These are phyloP conservation scores for Drosophila suzukii DNA, from an alignment of 1,140 invertebrate genomes.

Conservation along the genomic window DNA sequence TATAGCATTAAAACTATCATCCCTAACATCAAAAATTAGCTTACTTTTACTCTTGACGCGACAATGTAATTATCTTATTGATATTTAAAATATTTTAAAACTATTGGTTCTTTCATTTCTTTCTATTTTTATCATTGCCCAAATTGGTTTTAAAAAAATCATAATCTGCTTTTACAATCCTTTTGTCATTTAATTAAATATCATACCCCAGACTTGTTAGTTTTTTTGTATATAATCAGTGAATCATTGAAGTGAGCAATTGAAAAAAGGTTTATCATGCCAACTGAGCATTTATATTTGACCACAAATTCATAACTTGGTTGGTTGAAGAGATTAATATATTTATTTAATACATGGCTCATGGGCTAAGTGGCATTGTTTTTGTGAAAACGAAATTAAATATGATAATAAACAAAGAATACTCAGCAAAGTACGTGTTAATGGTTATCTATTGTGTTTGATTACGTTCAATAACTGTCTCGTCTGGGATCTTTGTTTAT, in stretches of 20 bases:
- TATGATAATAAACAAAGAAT: constrained; percentile 16
- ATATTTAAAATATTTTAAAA: no score
- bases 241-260: constrained; percentile 12
- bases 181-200: neutral
- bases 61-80: no score
- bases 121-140: no score
- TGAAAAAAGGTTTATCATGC: constrained; percentile 34
- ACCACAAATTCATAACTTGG: constrained; percentile 6
- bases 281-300: constrained; percentile 6
- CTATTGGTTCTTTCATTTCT: no score
- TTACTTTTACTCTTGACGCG: no score
- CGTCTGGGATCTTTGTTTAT: neutral
- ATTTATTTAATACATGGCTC: constrained; percentile 1
- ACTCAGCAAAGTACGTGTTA: constrained; percentile 7
- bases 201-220: neutral
- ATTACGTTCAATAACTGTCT: neutral
- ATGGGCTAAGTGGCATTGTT: neutral
- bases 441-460: constrained; percentile 5
- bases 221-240: constrained; percentile 1
- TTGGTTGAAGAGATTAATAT: constrained; percentile 16
- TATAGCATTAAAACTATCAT: no score
- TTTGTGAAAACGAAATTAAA: constrained; percentile 13
- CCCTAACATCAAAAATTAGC: no score
- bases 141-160: neutral
- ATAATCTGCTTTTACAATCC: neutral